Base-by-base conservation (phyloP, 2,113 vertebrate species). In the Monarcha castaneiventris region DNA sequence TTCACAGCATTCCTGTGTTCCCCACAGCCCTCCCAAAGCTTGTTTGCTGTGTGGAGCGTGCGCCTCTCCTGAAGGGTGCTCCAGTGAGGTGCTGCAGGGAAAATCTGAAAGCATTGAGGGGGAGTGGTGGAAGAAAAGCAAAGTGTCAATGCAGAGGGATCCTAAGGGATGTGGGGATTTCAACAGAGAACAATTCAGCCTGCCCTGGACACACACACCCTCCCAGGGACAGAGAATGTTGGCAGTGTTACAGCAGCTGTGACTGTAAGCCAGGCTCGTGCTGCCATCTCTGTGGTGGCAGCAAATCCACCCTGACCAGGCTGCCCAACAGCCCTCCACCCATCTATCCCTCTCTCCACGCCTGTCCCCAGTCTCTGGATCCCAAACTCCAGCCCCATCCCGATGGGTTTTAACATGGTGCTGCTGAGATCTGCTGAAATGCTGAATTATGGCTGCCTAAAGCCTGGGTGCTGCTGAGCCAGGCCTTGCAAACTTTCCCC, bases 21-120 rank as follows among this genome's bases (percentile, higher is more conserved):
- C 59, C 23, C 51, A 33, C 29, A 58, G 35, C 22, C 21, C 43
- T 35, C 37, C 54, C 37, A 29, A 59, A 66, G 35, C 29, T 62
- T 10, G 5, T 56, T 83, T 52, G 37, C 27, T 2, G 0, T 12
- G 10, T 1, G 30, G 44, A 73, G 33, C 0, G 0, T 10, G 26
- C 1, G 1, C 17, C 17, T 61, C 26, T 69, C 74, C 44, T 5
- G 5, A 48, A 37, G 39, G 19, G 15, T 16, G 1, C 35, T 37
- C 43, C 13, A 39, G 46, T 41, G 51, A 43, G 64, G 13, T 48
- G 58, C 64, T 77, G 11, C 27, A 5, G 39, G 19, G 62, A 5
- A 72, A 51, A 58, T 21, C 49, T 14, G 25, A 63, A 55, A 64
- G 26, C 25, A 22, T 9, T 0, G 1, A 72, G n/a, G 4, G 4